phyloP scores from a whole-genome alignment of 2,797 vertebrate genomes.

The Schizopygopsis pylzovi region DNA sequence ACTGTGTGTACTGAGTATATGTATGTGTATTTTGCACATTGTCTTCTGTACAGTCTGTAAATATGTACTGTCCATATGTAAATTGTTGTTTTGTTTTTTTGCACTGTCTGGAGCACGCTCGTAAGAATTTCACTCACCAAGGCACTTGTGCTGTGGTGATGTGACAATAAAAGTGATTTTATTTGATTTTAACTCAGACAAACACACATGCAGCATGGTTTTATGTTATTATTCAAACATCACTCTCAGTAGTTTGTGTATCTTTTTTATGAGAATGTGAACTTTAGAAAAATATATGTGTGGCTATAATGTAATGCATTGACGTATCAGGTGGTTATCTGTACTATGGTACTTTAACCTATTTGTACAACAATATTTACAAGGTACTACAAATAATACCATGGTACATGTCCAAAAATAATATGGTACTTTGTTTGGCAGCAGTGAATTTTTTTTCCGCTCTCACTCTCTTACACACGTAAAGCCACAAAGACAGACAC shows the following conservation, averaged over 20 bases:
- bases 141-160: no score
- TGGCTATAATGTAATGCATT: not conserved
- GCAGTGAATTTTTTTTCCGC: not conserved
- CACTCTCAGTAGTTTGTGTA: no score
- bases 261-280: no score
- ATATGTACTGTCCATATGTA: no score
- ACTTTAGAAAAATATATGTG: no score
- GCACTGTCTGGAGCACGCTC: no score
- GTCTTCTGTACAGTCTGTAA: no score
- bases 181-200: not conserved
- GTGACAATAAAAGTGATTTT: no score
- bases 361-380: not conserved
- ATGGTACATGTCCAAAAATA: conserved; percentile 1
- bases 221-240: not conserved
- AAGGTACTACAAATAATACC: not conserved
- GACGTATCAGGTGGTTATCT: not conserved
- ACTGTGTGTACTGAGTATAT: no score
- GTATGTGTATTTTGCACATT: no score
- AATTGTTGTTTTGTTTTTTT: no score
- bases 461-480: not conserved
- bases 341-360: not conserved
- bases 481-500: not conserved
- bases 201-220: not conserved
- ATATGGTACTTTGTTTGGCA: not conserved
- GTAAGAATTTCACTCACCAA: no score